Base-by-base conservation (phyloP, 1,140 invertebrate genomes). In the Drosophila mojavensis region DNA sequence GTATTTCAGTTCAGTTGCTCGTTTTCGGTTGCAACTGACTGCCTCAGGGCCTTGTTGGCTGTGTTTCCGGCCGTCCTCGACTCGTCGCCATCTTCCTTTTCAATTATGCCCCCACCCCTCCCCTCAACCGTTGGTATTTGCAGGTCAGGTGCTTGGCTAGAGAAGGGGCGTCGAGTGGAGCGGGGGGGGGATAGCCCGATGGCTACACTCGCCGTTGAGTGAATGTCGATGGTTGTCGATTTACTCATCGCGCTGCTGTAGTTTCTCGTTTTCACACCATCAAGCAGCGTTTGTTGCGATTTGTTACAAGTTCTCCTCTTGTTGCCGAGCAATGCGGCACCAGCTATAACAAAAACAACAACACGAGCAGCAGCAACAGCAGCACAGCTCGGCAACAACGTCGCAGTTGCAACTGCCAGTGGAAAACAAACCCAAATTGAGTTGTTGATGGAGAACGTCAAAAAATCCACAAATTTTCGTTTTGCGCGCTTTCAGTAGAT, bases 241-340 rank as follows among this genome's bases (percentile, higher is more conserved):
- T 86, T 78, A 69, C 74, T 78, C 79, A 81, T 79, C 79, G 78
- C 62, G 62, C 24, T 66, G 77, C 67, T 64, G 53, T 48, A 47
- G 41, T 70, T 72, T 78, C 63, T 85, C 78, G 75, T 77, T 86
- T 89, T 80, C 84, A 88, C 84, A 89, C 84, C 78, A 84, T 83
- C 81, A 83, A 66, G 70, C 81, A 82, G 82, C 76, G 66, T 68
- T 89, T 67, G 73, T 78, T 88, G 64, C 84, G 70, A 82, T 88
- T 79, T 80, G 77, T 70, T 78, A 75, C 83, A 84, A 89, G 75
- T 83, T 77, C 41, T 28, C 43, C 28, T 20, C 58, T 48, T 43
- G 26, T 67, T 55, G 64, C 70, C 28, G 56, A 60, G 43, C 62
- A 56, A 62, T 55, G 68, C 69, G 36, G 11, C 48, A 54, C 5